Base-by-base conservation (phyloP, 2,888 invertebrate species). In the Dolichomitus sp. region DNA sequence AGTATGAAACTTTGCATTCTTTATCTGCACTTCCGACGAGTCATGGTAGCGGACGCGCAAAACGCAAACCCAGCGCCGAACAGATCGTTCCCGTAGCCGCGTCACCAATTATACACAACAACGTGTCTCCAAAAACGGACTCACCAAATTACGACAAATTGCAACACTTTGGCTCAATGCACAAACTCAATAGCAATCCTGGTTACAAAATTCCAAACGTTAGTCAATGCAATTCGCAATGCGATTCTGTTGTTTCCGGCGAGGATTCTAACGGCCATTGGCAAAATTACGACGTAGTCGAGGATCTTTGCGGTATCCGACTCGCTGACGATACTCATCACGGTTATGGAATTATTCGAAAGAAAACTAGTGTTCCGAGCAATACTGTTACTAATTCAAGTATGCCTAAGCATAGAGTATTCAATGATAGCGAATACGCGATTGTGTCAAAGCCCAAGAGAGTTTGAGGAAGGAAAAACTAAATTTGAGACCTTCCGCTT, bases 401-500 rank as follows among this genome's bases (percentile, higher is more conserved):
- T 19, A 95, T 95, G 87, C 94, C 97, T 45, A 95, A 95, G 89
- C 97, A 97, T 91, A 96, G 96, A 90, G 95, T 95, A 88, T 96
- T 96, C 87, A 97, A 97, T 91, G 96, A 97, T 75, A 96, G 96
- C 84, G 97, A 97, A 90, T 98, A 98, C 94, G 97, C 97, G 83
- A 95, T 97, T 90, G 96, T 98, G 78, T 97, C 97, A 92, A 97
- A 97, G 94, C 96, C 97, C 91, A 97, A 97, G 95, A 95, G 96
- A 94, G 97, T 97, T 93, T 97, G 95, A 94, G 74, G 33, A 59
- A 57, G 30, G 65, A 61, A 63, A 48, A 59, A 40, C 48, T 6
- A 23, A 19, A 59, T 68, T 50, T 12, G 57, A 73, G 30, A 12
- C 33, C 45, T 59, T 61, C 37, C 61, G 30, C 17, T 14, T 66